These are phyloP conservation scores for Periparus ater DNA, from an alignment of 2,797 vertebrate species.

Conservation along the genomic window DNA sequence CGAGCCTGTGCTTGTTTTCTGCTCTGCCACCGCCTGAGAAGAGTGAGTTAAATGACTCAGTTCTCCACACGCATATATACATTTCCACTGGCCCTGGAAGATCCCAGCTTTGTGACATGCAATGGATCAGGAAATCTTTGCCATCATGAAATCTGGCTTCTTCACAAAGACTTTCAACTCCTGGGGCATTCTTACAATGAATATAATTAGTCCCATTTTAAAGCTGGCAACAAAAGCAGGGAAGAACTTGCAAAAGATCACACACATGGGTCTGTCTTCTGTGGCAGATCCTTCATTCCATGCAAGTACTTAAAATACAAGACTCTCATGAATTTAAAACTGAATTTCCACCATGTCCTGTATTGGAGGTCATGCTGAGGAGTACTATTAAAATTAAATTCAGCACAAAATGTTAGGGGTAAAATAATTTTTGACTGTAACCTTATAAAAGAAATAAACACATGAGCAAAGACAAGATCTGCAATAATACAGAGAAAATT, in stretches of 20 bases:
- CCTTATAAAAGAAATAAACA: neutral
- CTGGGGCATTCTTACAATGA: neutral
- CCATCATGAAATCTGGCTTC: neutral
- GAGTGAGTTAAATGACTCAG: neutral
- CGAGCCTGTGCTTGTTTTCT: neutral
- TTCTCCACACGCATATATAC: neutral
- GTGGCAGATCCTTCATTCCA: neutral
- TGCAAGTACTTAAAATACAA: neutral
- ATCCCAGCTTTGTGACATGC: neutral
- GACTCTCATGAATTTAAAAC: neutral
- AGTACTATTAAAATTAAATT: neutral
- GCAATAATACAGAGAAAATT: conserved; percentile 20
- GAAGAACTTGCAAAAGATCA: neutral
- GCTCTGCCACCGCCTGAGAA: neutral
- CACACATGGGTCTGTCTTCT: neutral
- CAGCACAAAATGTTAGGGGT: neutral
- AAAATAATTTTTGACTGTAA: neutral
- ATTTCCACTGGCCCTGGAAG: neutral
- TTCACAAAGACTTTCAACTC: neutral
- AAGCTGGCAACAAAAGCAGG: neutral
- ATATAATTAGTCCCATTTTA: neutral
- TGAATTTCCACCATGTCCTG: neutral
- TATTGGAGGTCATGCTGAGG: neutral
- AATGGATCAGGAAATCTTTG: neutral
- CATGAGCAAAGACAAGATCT: neutral